Conservation (phyloP, 1,140 invertebrate genomes). For the Periplaneta americana region DNA sequence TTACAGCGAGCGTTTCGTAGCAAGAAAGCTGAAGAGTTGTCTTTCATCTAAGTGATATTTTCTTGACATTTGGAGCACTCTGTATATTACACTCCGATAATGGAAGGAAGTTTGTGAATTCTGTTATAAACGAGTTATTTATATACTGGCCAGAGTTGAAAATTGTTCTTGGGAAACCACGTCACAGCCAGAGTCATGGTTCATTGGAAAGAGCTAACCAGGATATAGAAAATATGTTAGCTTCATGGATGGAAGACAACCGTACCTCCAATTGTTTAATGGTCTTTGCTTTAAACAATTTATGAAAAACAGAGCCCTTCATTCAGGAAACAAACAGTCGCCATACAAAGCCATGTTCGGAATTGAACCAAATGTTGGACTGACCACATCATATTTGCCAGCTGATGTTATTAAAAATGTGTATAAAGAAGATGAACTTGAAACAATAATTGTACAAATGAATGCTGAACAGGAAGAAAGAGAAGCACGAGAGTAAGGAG, state of each 20-base stretch:
- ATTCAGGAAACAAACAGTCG: constrained; percentile 5
- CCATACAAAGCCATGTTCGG: neutral
- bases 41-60: too few relatives aligned
- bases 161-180: constrained; percentile 37
- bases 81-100: neutral
- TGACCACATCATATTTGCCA: neutral
- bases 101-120: constrained; percentile 19
- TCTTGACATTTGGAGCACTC: too few relatives aligned
- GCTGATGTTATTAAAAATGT: neutral
- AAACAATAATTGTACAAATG: too few relatives aligned
- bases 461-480: too few relatives aligned
- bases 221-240: constrained; percentile 32
- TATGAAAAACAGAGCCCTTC: constrained; percentile 26
- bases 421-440: too few relatives aligned
- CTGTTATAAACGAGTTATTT: constrained; percentile 24
- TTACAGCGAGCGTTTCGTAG: too few relatives aligned
- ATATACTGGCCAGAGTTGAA: constrained; percentile 29
- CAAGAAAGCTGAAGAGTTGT: too few relatives aligned
- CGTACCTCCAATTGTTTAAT: constrained; percentile 26
- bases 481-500: too few relatives aligned
- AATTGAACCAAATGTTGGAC: neutral
- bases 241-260: constrained; percentile 31
- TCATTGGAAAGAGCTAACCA: constrained; percentile 27
- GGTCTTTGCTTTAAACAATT: constrained; percentile 31
- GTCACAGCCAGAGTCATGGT: too few relatives aligned